Evolutionary conservation across 2,113 vertebrate genomes (phyloP), one percentile per base, ranked within the genome.

Genomic region (human): DNA sequence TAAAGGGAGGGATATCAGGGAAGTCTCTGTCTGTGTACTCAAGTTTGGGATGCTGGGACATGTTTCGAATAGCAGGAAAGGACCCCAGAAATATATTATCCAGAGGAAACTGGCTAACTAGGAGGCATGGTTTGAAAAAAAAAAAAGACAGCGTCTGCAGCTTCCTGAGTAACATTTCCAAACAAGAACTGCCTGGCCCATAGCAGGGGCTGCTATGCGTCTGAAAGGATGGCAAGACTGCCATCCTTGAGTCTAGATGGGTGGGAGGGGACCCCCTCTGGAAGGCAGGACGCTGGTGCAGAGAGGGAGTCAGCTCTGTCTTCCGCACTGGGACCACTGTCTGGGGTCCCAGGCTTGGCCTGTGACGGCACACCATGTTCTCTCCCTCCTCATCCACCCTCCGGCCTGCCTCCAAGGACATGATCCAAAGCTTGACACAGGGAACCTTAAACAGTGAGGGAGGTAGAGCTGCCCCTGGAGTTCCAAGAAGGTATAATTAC

Each of bases 201-300:
- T 11, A 35, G 35, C 50, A 45, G 55, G 32, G 23, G 3, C 20
- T 30, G 81, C 10, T 13, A 18, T 6, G 3, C 30, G 3, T 35
- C 40, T 40, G 30, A 66, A 72, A 82, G 88, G 72, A n/a, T 4
- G 17, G n/a, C 6, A 30, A 82, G 80, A 57, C 4, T 25, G 52
- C n/a, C 12, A 16, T 16, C 4, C 14, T 0, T 9, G 27, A 32
- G 78, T n/a, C 16, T 23, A 30, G 30, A 11, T 9, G 1, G 14
- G 2, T 20, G 17, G 23, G 16, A 70, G 30, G 43, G 20, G 10
- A 9, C 20, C 8, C 16, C 20, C 70, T 38, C 22, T 32, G 48
- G 43, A 5, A 17, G 0, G 25, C 7, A 27, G 25, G 40, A n/a
- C 3, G 0, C 4, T 30, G 23, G 2, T 2, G 2, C 18, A 0